Evolutionary conservation across 64 coral and sea anemone species (phyloP), one percentile per base, ranked within the genome.

Genomic region (Acropora yongei): DNA sequence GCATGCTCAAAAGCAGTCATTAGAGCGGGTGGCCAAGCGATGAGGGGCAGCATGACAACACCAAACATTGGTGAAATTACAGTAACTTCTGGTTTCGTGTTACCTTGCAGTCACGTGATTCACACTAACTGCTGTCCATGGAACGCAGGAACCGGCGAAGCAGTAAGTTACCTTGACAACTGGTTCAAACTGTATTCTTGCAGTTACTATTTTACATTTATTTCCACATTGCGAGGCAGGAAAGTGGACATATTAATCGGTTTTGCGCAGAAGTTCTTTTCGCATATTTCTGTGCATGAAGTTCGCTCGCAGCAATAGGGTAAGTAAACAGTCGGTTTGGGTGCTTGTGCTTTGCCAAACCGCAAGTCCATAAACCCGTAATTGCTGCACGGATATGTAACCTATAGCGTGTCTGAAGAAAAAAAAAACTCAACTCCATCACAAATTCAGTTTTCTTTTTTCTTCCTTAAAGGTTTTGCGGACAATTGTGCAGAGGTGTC

Each of bases 91-190:
- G 71, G 86, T 45, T 83, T 74, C 78, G 18, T 69, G 47, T 76
- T 92, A 60, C 49, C 67, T 46, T 94, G 77, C 44, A 44, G 14
- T 47, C 84, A 92, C 18, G 90, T 91, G 89, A 80, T 90, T 9
- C 51, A 86, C 9, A 51, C 67, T 14, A 84, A 67, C 40, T 92
- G 80, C 41, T 65, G 71, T 1, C 1, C 14, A 5, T 92, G 82
- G 82, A 58, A 92, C n/a, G 65, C 42, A 10, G 80, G 74, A 2
- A 72, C 51, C 18, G 90, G 90, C 30, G 57, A 60, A 3, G 3
- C 6, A n/a, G 90, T 86, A 68, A 71, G 82, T 48, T 46, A 4
- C 53, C 8, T 57, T 19, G 30, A 30, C 42, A 16, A 77, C 42
- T 71, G 51, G 51, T 55, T 55, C 9, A 9, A 9, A 5, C 51